These are phyloP conservation scores for Tetragonisca angustula DNA, from an alignment of 2,888 invertebrate genomes.

Conservation along the genomic window DNA sequence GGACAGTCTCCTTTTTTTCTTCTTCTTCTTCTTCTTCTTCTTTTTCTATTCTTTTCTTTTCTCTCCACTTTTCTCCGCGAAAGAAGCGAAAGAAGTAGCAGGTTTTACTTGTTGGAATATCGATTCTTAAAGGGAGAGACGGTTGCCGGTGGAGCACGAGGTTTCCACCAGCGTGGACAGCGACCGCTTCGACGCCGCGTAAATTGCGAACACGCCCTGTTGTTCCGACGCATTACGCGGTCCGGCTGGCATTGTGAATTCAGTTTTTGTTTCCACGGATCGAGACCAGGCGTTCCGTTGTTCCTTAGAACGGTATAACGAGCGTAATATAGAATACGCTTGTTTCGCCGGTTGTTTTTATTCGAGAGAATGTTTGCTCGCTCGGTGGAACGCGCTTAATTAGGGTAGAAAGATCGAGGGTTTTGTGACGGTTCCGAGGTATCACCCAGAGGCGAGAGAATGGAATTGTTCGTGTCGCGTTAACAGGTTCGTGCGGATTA, in stretches of 20 bases:
- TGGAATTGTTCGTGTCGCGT: not conserved
- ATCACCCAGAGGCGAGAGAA: not conserved
- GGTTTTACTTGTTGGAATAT: slow-evolving; percentile 26
- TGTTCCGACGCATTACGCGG: not conserved
- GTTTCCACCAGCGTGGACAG: not conserved
- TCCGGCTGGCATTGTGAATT: not conserved
- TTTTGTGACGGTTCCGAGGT: not conserved
- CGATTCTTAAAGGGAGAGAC: slow-evolving; percentile 3
- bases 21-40: not conserved
- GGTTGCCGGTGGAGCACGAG: not conserved
- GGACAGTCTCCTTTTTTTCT: not conserved
- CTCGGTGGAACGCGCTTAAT: not conserved
- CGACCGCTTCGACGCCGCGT: slow-evolving; percentile 4
- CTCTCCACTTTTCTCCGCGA: not conserved
- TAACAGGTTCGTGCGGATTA: not conserved
- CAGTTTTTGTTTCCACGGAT: not conserved
- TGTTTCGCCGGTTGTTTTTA: slow-evolving; percentile 6
- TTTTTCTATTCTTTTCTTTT: too few species aligned
- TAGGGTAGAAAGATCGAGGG: not conserved
- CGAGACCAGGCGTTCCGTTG: not conserved
- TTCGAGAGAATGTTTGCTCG: not conserved
- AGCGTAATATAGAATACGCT: not conserved
- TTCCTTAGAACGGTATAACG: not conserved
- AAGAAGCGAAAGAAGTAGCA: not conserved
- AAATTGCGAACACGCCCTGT: slow-evolving; percentile 13